A percentile compares a stretch with the other conserved stretches of the same genome.
phyloP scores from a whole-genome alignment of 2,888 invertebrate species.

The Zygothrica quintamaculata region DNA sequence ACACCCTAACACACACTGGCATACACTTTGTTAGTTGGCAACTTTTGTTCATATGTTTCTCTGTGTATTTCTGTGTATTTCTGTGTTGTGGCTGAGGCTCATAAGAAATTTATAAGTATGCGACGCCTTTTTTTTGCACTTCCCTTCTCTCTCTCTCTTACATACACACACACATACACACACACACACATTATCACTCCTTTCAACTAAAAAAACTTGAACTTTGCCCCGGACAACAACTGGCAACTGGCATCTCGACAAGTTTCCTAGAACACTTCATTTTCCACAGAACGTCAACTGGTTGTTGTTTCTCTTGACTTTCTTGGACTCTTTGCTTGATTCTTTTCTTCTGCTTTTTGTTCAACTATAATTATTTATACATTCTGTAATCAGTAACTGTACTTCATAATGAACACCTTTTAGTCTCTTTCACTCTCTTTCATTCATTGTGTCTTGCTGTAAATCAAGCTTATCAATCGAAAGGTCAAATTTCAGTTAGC shows the following conservation, averaged over 20 bases:
- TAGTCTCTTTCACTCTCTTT: no score
- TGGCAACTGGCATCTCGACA: conserved; percentile 26
- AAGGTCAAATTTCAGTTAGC: no score
- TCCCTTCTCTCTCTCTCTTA: no score
- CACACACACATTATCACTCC: no score
- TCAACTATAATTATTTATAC: conserved; percentile 13
- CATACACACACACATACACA: no score
- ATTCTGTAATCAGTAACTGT: conserved; percentile 12
- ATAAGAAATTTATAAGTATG: conserved; percentile 71
- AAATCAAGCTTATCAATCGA: no score
- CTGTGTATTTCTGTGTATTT: no score
- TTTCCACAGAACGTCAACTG: conserved; percentile 33
- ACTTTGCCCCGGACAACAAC: conserved; percentile 35
- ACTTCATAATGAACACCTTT: no score
- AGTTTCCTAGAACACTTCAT: conserved; percentile 29
- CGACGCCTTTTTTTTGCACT: conserved; percentile 19
- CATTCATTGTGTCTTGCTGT: no score
- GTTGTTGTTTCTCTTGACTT: conserved; percentile 1
- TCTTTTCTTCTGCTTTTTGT: conserved; percentile 2
- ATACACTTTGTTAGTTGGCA: conserved; percentile 19
- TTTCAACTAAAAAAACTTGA: conserved; percentile 49
- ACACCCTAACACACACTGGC: conserved; percentile 8
- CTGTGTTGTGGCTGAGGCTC: conserved; percentile 40
- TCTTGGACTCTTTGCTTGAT: not conserved
- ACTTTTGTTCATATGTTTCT: conserved; percentile 13